Percentiles rank a stretch among this genome's conserved stretches.
These are phyloP conservation scores for Heliconius hewitsoni DNA, from an alignment of 1,140 invertebrate genomes.

Conservation along the genomic window DNA sequence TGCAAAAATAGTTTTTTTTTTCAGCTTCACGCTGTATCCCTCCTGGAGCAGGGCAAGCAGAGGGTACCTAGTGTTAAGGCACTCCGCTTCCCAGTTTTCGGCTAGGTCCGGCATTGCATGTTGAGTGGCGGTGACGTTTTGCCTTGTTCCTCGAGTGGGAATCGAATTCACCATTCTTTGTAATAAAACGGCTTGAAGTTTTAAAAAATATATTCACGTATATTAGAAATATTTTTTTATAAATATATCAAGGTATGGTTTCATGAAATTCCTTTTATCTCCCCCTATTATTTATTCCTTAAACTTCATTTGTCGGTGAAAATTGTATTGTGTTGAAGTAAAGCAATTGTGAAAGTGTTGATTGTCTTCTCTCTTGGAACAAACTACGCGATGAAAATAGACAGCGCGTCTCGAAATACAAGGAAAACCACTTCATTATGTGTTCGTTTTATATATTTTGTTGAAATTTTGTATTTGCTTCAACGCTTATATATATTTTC, in stretches of 20 bases:
- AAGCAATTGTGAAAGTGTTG: conserved; percentile 6
- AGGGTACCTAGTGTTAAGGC: too few relatives aligned
- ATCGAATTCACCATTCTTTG: background rate
- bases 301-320: conserved; percentile 1
- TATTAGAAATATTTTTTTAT: background rate
- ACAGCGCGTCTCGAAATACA: background rate
- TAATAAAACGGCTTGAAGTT: background rate
- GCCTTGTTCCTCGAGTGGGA: too few relatives aligned
- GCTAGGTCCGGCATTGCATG: too few relatives aligned
- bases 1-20: too few relatives aligned
- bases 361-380: conserved; percentile 8
- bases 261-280: background rate
- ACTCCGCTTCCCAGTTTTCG: too few relatives aligned
- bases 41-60: too few relatives aligned
- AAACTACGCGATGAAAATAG: conserved; percentile 3
- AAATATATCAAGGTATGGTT: background rate
- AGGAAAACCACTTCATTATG: conserved; percentile 8
- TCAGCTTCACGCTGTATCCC: too few relatives aligned
- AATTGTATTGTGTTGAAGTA: conserved; percentile 10
- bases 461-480: background rate
- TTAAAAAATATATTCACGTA: background rate
- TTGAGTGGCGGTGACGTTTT: too few relatives aligned
- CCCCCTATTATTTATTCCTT: background rate
- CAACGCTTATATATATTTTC: too few relatives aligned
- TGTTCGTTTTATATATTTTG: background rate